phyloP scores from a whole-genome alignment of 2,797 vertebrate genomes.

The Xenentodon cancila region DNA sequence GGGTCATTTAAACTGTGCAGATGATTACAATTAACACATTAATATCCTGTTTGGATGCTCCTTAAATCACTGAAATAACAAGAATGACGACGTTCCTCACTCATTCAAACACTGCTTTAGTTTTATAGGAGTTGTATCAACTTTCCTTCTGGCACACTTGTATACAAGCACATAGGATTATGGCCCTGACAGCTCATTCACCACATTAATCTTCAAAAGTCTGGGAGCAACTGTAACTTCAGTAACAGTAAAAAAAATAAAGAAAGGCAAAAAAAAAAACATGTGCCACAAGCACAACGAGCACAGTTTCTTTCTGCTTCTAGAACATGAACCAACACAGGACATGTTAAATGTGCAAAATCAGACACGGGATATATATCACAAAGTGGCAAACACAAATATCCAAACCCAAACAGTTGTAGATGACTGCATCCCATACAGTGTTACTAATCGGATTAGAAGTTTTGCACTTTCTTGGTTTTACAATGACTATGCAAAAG shows the following conservation, averaged over 20 bases:
- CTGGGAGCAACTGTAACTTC: slow-evolving; percentile 23
- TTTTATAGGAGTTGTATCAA: not conserved
- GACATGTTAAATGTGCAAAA: too few species aligned
- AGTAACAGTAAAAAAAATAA: slow-evolving; percentile 1
- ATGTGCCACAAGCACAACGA: slow-evolving; percentile 5
- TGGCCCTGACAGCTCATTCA: slow-evolving; percentile 1
- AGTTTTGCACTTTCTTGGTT: not conserved
- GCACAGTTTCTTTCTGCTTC: not conserved
- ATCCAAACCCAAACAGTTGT: too few species aligned
- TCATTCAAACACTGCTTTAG: not conserved
- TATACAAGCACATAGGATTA: not conserved
- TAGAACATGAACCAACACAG: too few species aligned
- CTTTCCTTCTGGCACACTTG: not conserved
- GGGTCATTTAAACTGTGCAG: slow-evolving; percentile 1
- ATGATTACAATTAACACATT: not conserved
- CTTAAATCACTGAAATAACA: not conserved
- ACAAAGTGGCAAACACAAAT: too few species aligned
- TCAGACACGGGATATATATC: too few species aligned
- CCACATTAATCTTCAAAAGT: slow-evolving; percentile 20
- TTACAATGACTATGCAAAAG: too few species aligned
- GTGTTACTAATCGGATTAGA: too few species aligned
- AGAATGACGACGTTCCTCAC: not conserved
- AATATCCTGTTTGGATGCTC: not conserved
- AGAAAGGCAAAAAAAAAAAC: not conserved
- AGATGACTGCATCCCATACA: too few species aligned